Conservation (phyloP, 2,113 vertebrate genomes). For the Anoura caudifer region DNA sequence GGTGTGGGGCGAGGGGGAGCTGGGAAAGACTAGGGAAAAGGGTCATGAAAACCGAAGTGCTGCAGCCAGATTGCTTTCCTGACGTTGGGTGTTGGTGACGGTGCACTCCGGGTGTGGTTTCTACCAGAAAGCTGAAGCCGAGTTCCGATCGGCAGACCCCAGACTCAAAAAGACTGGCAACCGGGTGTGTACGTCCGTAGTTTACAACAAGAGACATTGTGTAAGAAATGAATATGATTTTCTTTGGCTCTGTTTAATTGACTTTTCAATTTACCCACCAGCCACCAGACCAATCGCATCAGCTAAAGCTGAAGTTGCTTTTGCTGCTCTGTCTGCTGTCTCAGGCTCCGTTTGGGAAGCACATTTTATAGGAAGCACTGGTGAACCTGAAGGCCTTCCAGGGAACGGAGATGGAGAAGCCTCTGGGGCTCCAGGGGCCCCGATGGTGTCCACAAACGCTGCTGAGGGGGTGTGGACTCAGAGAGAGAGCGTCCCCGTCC, state of each 20-base stretch:
- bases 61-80: not conserved
- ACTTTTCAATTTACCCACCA: not conserved
- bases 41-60: not conserved
- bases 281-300: not conserved
- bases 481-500: not conserved
- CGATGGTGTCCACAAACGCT: not conserved
- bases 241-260: not conserved
- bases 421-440: fast-evolving
- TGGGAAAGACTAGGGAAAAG: not conserved
- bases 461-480: not conserved
- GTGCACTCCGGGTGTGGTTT: not conserved
- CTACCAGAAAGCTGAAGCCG: not conserved
- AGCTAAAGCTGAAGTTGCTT: not conserved
- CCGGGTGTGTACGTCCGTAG: not conserved
- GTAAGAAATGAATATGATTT: not conserved
- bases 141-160: not conserved
- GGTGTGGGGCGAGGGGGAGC: not conserved
- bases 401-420: not conserved
- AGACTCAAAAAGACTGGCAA: not conserved
- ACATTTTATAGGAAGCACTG: not conserved
- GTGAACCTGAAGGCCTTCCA: not conserved
- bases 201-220: not conserved
- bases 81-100: not conserved
- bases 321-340: not conserved
- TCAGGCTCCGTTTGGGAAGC: not conserved